Evolutionary conservation across 2,113 vertebrate genomes (phyloP).

Genomic region (Macquaria australasica): DNA sequence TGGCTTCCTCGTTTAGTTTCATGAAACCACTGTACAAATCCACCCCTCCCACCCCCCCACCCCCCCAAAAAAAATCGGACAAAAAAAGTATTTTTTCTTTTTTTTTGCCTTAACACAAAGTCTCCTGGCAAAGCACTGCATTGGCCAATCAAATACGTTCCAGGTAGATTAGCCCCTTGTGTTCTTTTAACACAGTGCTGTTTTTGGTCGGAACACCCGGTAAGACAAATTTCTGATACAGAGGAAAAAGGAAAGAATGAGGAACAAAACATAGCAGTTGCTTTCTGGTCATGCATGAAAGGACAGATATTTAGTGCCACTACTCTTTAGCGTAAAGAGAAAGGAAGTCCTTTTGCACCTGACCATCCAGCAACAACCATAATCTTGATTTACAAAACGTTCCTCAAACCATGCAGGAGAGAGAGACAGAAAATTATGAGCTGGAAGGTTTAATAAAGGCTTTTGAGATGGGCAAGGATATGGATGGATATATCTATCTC

Average conservation of each 20-base stretch:
- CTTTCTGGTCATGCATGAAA: conserved; percentile 73
- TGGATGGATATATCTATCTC: conserved; percentile 73
- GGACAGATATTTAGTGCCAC: neutral
- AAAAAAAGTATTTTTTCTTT: no score
- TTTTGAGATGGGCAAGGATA: conserved; percentile 64
- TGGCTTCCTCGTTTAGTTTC: neutral
- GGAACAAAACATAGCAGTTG: conserved; percentile 45
- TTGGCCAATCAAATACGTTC: no score
- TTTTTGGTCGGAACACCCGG: conserved; percentile 50
- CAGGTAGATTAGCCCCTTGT: neutral
- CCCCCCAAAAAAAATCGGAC: neutral
- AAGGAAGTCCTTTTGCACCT: conserved; percentile 45
- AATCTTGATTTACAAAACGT: conserved; percentile 39
- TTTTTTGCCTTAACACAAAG: no score
- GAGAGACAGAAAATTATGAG: conserved; percentile 33
- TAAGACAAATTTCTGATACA: conserved; percentile 23
- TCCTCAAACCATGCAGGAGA: conserved; percentile 49
- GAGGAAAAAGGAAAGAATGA: conserved; percentile 42
- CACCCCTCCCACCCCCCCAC: no score
- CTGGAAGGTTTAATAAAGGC: conserved; percentile 64
- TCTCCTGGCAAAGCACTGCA: neutral
- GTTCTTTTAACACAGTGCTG: conserved; percentile 33
- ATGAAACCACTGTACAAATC: neutral
- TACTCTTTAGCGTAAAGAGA: neutral
- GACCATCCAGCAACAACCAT: conserved; percentile 68